Evolutionary conservation across 2,888 invertebrate species (phyloP), one percentile per base, ranked within the genome.

Genomic region (Ryuthela nishihirai): DNA sequence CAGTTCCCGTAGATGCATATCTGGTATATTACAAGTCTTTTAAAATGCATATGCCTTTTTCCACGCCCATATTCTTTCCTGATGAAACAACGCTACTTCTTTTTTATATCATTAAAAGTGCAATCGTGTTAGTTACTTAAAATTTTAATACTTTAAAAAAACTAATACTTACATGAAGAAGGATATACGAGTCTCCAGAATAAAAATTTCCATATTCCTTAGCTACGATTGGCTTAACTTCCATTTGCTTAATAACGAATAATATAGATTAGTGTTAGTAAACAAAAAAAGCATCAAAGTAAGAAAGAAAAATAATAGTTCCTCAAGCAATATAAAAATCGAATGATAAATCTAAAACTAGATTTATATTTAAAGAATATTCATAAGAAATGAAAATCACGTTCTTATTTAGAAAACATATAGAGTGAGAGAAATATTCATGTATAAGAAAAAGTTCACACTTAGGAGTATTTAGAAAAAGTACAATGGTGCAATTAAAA

Each of bases 161-260:
- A 21, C 17, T 23, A 20, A 17, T 42, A 46, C 61, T 44, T 40
- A 61, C 61, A 38, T 41, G 50, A 18, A 61, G 23, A 15, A 61
- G 26, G 17, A 61, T 55, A 18, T 61, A 61, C 15, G 61, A 61
- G 26, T 61, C 61, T 34, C 61, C 61, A 29, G 17, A 35, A 29
- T 52, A 61, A 54, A 61, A 61, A 29, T 49, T 61, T 26, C 61
- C 61, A 43, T 61, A 61, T 44, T 55, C 52, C 17, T 45, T 47
- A 10, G 20, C 29, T 7, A 49, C 54, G 1, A 61, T 29, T 3
- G 47, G 50, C 15, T 61, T 61, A n/a, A 61, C 61, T 55, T 61
- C 47, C 43, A 61, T 47, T 39, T 54, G 39, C 61, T 61, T 18
- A 41, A 54, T n/a, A n/a, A n/a, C n/a, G n/a, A n/a, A n/a, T n/a